phyloP scores from a whole-genome alignment of 2,113 vertebrate species.

The Ictalurus punctatus region DNA sequence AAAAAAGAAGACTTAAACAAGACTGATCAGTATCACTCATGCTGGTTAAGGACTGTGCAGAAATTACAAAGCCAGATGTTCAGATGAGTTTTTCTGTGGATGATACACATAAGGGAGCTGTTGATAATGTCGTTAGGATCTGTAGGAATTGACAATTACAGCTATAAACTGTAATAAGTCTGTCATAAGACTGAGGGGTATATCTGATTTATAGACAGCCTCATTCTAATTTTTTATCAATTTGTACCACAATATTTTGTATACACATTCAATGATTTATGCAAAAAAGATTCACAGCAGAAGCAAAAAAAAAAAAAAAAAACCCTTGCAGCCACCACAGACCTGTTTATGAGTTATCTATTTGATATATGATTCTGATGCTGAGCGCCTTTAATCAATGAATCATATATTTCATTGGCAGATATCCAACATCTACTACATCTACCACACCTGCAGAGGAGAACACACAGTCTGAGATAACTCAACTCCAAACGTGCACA shows the following conservation, averaged over 20 bases:
- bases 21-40: not conserved
- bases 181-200: slow-evolving; percentile 11
- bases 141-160: slow-evolving; percentile 6
- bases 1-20: slow-evolving; percentile 22
- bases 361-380: not conserved
- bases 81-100: not conserved
- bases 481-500: not conserved
- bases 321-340: not conserved
- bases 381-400: not conserved
- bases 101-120: not conserved
- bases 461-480: slow-evolving; percentile 12
- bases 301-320: not conserved
- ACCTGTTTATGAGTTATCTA: not conserved
- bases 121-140: slow-evolving; percentile 4
- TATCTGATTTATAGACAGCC: slow-evolving; percentile 6
- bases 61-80: slow-evolving; percentile 26
- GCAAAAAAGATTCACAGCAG: not conserved
- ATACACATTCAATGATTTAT: not conserved
- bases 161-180: not conserved
- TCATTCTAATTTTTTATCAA: not conserved
- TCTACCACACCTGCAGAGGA: slow-evolving; percentile 80
- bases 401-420: not conserved
- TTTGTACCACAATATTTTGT: not conserved
- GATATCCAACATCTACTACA: not conserved
- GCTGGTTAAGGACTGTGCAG: slow-evolving; percentile 15